These are phyloP conservation scores for Tipula lateralis DNA, from an alignment of 2,888 invertebrate species.

Conservation along the genomic window DNA sequence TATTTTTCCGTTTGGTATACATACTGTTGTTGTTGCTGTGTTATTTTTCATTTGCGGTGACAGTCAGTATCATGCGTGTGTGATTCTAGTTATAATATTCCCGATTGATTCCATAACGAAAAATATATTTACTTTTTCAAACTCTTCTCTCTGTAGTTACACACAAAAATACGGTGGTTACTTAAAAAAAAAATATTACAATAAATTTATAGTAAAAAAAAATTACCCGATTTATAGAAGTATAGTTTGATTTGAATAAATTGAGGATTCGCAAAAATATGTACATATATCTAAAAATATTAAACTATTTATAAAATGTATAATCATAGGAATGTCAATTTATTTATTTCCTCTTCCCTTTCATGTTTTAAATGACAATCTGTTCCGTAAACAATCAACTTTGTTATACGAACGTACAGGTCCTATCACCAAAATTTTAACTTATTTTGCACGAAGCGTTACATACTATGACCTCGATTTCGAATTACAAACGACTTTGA, in stretches of 20 bases:
- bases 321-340: not conserved
- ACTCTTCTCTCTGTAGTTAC: not conserved
- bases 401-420: not conserved
- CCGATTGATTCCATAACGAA: constrained; percentile 24
- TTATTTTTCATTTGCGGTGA: constrained; percentile 40
- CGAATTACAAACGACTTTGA: not conserved
- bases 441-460: not conserved
- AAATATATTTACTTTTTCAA: not conserved
- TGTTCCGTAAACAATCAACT: not conserved
- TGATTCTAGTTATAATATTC: constrained; percentile 31
- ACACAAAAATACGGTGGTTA: not conserved
- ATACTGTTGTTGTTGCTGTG: not conserved
- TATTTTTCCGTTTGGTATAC: not conserved
- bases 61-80: constrained; percentile 49
- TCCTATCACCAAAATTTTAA: not conserved
- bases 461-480: not conserved
- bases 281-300: not conserved
- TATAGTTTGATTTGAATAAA: not conserved
- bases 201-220: not conserved
- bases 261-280: not conserved
- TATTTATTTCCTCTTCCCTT: not conserved
- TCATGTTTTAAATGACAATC: not conserved
- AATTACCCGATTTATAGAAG: not conserved
- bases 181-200: not conserved
- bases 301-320: not conserved